A percentile compares a stretch with the other conserved stretches of the same genome.
Evolutionary conservation across 2,113 vertebrate genomes (phyloP).

Genomic region (Cyprinus carpio): DNA sequence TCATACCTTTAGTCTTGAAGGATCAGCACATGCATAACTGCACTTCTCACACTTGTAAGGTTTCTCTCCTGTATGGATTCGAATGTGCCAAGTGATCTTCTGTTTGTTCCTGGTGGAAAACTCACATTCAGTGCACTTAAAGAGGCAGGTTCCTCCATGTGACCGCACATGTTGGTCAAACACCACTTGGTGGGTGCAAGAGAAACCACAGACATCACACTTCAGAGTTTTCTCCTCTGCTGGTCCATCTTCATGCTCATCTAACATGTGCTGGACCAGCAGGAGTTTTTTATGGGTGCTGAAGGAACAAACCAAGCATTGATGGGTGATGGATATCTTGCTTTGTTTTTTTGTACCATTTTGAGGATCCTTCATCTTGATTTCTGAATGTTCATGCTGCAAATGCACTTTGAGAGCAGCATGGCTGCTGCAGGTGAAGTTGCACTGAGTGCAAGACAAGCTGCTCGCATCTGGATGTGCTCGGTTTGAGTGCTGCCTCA

Average conservation of each 20-base stretch:
- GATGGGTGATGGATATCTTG: conserved; percentile 80
- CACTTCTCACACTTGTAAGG: conserved; percentile 93
- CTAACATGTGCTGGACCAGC: conserved; percentile 84
- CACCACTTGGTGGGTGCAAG: conserved; percentile 86
- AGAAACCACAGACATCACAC: conserved; percentile 85
- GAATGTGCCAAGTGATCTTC: conserved; percentile 97
- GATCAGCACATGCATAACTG: conserved; percentile 87
- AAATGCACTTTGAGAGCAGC: conserved; percentile 78
- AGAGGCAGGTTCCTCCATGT: conserved; percentile 86
- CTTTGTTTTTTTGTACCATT: conserved; percentile 78
- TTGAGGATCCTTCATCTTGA: conserved; percentile 58
- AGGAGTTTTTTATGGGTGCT: conserved; percentile 81
- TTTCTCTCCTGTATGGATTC: conserved; percentile 95
- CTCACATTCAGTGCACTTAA: conserved; percentile 90
- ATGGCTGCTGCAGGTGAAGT: conserved; percentile 77
- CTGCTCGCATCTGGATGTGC: conserved; percentile 72
- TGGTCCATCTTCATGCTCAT: conserved; percentile 77
- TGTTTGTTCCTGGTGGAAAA: conserved; percentile 93
- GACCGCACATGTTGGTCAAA: conserved; percentile 92
- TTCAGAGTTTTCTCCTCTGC: conserved; percentile 73
- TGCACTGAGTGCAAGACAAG: conserved; percentile 78
- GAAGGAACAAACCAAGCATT: conserved; percentile 84
- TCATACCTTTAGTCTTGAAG: conserved; percentile 90
- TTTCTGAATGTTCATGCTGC: conserved; percentile 78
- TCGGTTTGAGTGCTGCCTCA: conserved; percentile 87